These are phyloP conservation scores for Temnothorax curvispinosus DNA, from an alignment of 1,140 invertebrate genomes.

Conservation along the genomic window DNA sequence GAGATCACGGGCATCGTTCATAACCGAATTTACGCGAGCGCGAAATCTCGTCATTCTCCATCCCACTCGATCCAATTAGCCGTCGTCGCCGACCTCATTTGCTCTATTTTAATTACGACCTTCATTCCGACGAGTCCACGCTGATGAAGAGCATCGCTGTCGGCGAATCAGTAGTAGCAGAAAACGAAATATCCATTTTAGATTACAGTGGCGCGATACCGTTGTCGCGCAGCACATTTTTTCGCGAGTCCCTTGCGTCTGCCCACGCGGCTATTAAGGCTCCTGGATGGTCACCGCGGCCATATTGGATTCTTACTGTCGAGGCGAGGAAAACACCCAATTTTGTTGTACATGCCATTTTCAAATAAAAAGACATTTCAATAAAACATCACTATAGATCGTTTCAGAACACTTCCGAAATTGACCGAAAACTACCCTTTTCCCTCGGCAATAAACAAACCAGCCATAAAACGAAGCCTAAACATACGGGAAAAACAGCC, in stretches of 20 bases:
- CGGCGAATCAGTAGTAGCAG: neutral
- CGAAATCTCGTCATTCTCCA: slow-evolving; percentile 33
- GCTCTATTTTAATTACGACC: slow-evolving; percentile 47
- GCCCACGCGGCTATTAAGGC: slow-evolving; percentile 7
- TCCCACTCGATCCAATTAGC: slow-evolving; percentile 36
- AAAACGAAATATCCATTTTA: slow-evolving; percentile 27
- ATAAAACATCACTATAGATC: too few relatives aligned
- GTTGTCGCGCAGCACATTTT: neutral
- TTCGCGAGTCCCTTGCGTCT: neutral
- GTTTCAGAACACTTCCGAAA: too few relatives aligned
- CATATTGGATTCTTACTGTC: too few relatives aligned
- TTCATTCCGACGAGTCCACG: neutral
- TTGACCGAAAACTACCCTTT: too few relatives aligned
- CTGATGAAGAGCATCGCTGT: neutral
- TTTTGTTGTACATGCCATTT: too few relatives aligned
- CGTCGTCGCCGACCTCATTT: slow-evolving; percentile 13
- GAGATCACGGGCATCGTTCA: slow-evolving; percentile 19
- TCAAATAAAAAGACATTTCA: too few relatives aligned
- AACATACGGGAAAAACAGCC: too few relatives aligned
- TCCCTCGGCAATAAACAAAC: too few relatives aligned
- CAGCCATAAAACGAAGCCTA: too few relatives aligned
- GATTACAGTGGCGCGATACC: slow-evolving; percentile 9
- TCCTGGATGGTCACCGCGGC: too few relatives aligned
- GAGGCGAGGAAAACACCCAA: too few relatives aligned
- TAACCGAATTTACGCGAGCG: slow-evolving; percentile 37